phyloP scores from a whole-genome alignment of 2,113 vertebrate species.

The Xenopus tropicalis region DNA sequence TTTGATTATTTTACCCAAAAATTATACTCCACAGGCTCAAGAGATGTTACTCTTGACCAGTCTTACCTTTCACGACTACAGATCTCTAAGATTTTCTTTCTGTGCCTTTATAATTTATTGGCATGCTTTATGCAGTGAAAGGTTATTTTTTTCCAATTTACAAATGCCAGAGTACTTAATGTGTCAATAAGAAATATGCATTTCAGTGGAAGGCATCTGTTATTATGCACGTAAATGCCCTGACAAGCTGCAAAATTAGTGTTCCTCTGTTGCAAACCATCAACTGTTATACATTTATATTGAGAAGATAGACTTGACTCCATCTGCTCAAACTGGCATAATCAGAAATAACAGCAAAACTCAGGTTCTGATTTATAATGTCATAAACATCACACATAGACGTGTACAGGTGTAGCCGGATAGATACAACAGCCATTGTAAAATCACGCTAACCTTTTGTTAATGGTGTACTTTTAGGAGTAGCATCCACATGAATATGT shows the following conservation, averaged over 20 bases:
- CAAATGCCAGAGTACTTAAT: constrained; percentile 28
- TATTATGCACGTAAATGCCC: constrained; percentile 1
- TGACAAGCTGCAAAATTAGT: constrained; percentile 18
- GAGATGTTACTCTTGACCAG: too few relatives aligned
- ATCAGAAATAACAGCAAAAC: not conserved
- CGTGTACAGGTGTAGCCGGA: too few relatives aligned
- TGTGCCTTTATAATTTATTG: not conserved
- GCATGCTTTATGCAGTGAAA: constrained; percentile 11
- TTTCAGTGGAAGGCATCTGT: constrained; percentile 1
- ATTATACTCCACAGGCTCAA: too few relatives aligned
- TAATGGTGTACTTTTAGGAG: too few relatives aligned
- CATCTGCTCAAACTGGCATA: constrained; percentile 14
- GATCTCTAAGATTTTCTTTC: not conserved
- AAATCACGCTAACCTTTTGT: too few relatives aligned
- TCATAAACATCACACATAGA: too few relatives aligned
- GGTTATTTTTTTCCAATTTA: constrained; percentile 3
- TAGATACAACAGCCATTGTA: too few relatives aligned
- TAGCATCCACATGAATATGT: too few relatives aligned
- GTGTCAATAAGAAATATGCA: constrained; percentile 5
- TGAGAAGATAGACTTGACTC: constrained; percentile 5
- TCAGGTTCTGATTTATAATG: too few relatives aligned
- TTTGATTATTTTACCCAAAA: too few relatives aligned
- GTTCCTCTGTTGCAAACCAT: not conserved
- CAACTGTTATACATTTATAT: constrained; percentile 7
- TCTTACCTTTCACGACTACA: too few relatives aligned